Base-by-base conservation (phyloP, 2,113 vertebrate genomes). In the Paracanthobrama guichenoti region DNA sequence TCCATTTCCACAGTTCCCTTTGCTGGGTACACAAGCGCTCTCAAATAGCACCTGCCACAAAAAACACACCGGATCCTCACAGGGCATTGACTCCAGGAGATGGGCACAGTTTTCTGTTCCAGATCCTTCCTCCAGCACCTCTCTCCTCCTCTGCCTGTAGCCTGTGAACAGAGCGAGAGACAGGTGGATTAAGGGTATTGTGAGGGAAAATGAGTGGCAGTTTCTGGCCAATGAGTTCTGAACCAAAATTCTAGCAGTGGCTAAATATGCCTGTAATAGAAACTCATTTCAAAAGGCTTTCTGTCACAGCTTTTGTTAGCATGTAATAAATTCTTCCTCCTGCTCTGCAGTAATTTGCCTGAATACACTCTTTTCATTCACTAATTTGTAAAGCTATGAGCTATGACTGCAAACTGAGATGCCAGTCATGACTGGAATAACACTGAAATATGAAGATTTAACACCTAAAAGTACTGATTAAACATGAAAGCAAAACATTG, bases 61-160 rank as follows among this genome's bases (percentile, higher is more conserved):
- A 3, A 95, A 96, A 46, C 98, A 99, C 74, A 86, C 6, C 0
- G 96, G 95, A 35, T 97, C 95, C 3, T 99, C 97, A 53, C 98
- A 99, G 1, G 95, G 96, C 81, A 97, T 87, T 28, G 95, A 94
- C 89, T 99, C 98, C 35, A 92, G 83, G 86, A 98, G 87, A 78
- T 98, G 97, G 0, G 95, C 95, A 87, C 98, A 99, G 0, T 44
- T 89, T 0, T 92, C 92, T 6, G 75, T 86, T 44, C 89, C 93
- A 18, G 90, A 91, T 0, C 94, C 90, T 87, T 96, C 95, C 88
- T 93, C 92, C 0, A 96, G 10, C 31, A 97, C 91, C 5, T 94
- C 92, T 55, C 97, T 94, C 5, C 91, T 94, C 78, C 97, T 96
- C 89, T 94, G 94, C 91, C 90, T 95, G 89, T 97, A 98, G 71